Evolutionary conservation across 2,113 vertebrate genomes (phyloP).

Genomic region (Brevimyrus niger): DNA sequence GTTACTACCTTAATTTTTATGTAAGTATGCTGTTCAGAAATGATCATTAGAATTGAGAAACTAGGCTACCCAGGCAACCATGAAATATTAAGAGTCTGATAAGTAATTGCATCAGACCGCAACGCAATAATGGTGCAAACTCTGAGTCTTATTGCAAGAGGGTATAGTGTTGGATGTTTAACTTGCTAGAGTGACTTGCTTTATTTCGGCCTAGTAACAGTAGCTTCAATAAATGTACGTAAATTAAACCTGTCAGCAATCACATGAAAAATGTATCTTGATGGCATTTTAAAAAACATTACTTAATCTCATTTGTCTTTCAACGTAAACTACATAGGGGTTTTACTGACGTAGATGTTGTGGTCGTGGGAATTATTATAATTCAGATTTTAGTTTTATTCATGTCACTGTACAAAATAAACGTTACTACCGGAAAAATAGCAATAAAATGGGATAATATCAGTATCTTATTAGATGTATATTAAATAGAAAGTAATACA

Average conservation of each 20-base stretch:
- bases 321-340: not conserved
- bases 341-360: not conserved
- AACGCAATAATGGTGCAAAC: conserved; percentile 18
- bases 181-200: not conserved
- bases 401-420: not conserved
- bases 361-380: not conserved
- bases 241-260: not conserved
- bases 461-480: not conserved
- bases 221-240: not conserved
- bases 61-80: not conserved
- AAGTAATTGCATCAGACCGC: conserved; percentile 19
- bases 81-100: conserved; percentile 18
- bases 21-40: not conserved
- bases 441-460: not conserved
- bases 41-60: not conserved
- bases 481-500: not conserved
- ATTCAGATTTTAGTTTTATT: not conserved
- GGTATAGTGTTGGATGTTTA: not conserved
- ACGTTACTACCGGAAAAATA: not conserved
- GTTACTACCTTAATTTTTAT: not conserved
- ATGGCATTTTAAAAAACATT: not conserved
- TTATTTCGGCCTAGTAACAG: conserved; percentile 4
- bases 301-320: not conserved
- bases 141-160: conserved; percentile 8
- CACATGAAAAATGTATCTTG: conserved; percentile 2